phyloP scores from a whole-genome alignment of 2,113 vertebrate genomes.

The Coracopsis vasa region DNA sequence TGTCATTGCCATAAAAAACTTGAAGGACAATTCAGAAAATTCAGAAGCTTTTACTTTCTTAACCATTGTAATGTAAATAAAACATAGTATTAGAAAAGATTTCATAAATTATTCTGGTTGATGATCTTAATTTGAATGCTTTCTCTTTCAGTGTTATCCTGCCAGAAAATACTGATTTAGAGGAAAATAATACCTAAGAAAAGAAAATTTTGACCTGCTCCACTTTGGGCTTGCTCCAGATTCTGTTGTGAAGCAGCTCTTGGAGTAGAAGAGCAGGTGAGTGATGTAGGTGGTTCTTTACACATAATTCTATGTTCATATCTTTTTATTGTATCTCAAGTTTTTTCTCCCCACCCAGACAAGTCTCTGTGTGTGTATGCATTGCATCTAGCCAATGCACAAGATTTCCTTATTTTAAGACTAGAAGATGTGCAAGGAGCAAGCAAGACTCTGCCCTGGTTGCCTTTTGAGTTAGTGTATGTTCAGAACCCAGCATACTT shows the following conservation, averaged over 20 bases:
- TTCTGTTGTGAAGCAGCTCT: not conserved
- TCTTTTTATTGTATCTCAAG: not conserved
- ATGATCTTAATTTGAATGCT: not conserved
- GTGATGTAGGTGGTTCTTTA: not conserved
- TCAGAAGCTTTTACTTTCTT: not conserved
- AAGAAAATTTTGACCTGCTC: not conserved
- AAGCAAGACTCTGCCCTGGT: not conserved
- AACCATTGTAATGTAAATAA: not conserved
- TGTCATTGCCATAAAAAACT: not conserved
- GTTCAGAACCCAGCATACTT: not conserved
- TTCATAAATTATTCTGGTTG: not conserved
- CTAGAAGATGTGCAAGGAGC: not conserved
- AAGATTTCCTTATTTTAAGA: not conserved
- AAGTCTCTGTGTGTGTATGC: not conserved
- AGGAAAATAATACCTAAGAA: not conserved
- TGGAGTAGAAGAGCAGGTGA: not conserved
- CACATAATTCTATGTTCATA: rapidly evolving
- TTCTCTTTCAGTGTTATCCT: not conserved
- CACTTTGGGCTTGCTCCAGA: not conserved
- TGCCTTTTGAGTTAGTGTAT: not conserved
- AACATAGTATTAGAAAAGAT: not conserved
- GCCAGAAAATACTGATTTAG: not conserved
- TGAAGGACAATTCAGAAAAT: not conserved
- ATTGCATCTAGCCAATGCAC: not conserved
- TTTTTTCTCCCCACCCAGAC: not conserved